Percentiles rank a stretch among this genome's conserved stretches.
phyloP scores from a whole-genome alignment of 2,113 vertebrate species.

The Istiophorus platypterus region DNA sequence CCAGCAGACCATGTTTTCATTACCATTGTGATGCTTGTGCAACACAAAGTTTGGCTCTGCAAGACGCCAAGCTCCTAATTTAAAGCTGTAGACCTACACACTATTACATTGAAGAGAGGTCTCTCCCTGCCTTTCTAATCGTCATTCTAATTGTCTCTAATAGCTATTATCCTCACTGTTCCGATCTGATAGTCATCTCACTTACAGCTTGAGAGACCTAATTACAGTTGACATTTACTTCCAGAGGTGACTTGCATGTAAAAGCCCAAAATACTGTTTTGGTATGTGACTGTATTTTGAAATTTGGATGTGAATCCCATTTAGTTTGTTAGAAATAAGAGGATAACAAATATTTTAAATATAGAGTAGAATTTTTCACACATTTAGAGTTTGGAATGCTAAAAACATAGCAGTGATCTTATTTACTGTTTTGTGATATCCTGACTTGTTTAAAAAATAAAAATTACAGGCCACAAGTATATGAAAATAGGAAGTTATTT shows the following conservation, averaged over 20 bases:
- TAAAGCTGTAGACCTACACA: background rate
- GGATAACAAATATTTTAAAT: background rate
- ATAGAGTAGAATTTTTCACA: background rate
- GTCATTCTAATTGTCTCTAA: slow-evolving; percentile 42
- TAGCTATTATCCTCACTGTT: slow-evolving; percentile 36
- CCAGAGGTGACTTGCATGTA: slow-evolving; percentile 41
- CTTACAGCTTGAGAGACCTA: slow-evolving; percentile 39
- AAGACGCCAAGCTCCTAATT: background rate
- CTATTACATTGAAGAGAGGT: background rate
- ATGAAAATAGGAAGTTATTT: no score
- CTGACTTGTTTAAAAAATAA: no score
- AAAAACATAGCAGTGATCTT: no score
- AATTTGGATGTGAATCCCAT: background rate
- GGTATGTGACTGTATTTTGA: slow-evolving; percentile 8
- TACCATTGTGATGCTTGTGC: background rate
- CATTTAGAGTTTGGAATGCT: background rate
- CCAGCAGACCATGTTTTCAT: slow-evolving; percentile 5
- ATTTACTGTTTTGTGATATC: no score
- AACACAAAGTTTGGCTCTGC: slow-evolving; percentile 11
- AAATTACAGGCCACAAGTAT: no score
- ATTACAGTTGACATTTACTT: slow-evolving; percentile 52
- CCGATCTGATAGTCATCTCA: slow-evolving; percentile 39
- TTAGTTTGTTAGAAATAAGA: background rate
- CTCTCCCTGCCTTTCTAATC: slow-evolving; percentile 15
- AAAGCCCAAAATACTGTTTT: slow-evolving; percentile 23